phyloP scores from a whole-genome alignment of 2,797 vertebrate species.

The Lacerta bilineata region DNA sequence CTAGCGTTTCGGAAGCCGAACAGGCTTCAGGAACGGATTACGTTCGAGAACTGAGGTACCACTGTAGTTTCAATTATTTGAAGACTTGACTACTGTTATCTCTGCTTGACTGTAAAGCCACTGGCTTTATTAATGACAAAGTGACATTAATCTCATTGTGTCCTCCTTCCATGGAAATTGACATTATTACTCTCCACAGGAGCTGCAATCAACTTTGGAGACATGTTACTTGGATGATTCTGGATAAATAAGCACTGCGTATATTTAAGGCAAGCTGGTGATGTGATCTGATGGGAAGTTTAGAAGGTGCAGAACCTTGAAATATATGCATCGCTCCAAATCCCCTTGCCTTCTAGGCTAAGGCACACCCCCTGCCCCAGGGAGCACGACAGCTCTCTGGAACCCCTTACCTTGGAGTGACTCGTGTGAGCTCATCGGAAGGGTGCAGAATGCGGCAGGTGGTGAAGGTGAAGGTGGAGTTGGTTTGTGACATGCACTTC shows the following conservation, averaged over 20 bases:
- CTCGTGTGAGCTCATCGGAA: slow-evolving; percentile 93
- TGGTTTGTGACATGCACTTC: slow-evolving; percentile 97
- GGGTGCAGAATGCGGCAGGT: slow-evolving; percentile 99
- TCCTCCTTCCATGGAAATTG: not conserved
- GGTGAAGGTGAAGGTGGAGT: slow-evolving; percentile 98
- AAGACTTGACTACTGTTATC: not conserved
- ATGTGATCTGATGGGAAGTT: not conserved
- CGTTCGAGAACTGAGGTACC: too few relatives aligned
- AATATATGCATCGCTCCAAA: not conserved
- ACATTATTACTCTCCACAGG: not conserved
- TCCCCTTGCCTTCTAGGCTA: not conserved
- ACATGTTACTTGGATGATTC: too few relatives aligned
- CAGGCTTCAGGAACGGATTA: too few relatives aligned
- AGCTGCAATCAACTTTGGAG: not conserved
- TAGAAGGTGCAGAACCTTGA: not conserved
- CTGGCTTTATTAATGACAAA: not conserved
- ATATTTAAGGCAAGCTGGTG: not conserved
- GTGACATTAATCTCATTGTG: not conserved
- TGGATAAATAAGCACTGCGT: not conserved
- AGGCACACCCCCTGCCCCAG: not conserved
- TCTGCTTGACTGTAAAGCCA: not conserved
- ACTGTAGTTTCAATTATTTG: not conserved
- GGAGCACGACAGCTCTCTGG: not conserved
- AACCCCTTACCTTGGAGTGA: slow-evolving; percentile 91
- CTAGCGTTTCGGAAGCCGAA: too few relatives aligned